Evolutionary conservation across 2,888 invertebrate species (phyloP).

Genomic region (Drosophila peninsularis): DNA sequence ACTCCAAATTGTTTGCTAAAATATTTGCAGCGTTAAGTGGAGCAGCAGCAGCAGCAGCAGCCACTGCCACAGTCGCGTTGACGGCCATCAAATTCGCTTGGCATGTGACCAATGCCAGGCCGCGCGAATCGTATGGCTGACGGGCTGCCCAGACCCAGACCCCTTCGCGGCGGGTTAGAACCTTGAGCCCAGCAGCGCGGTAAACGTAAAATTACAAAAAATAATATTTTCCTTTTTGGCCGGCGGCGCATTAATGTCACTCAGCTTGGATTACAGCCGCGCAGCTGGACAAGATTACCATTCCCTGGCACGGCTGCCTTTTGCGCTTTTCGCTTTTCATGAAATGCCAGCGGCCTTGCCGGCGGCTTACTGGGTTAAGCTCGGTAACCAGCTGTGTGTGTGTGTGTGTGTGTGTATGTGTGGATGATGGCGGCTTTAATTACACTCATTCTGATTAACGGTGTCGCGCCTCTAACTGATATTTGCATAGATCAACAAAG

Average conservation of each 20-base stretch:
- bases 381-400: constrained; percentile 35
- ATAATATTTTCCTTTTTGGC: constrained; percentile 66
- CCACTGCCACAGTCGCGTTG: neutral
- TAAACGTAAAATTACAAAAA: constrained; percentile 54
- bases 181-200: constrained; percentile 47
- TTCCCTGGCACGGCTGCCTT: constrained; percentile 28
- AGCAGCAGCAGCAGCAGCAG: constrained; percentile 43
- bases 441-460: constrained; percentile 70
- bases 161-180: constrained; percentile 45
- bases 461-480: constrained; percentile 60
- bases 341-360: constrained; percentile 74
- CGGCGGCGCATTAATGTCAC: constrained; percentile 60
- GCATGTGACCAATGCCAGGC: constrained; percentile 47
- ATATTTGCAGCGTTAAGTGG: constrained; percentile 69
- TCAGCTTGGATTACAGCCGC: constrained; percentile 23
- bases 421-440: constrained; percentile 45
- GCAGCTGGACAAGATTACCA: constrained; percentile 56
- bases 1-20: constrained; percentile 45
- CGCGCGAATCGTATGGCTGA: neutral
- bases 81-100: constrained; percentile 22
- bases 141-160: constrained; percentile 32
- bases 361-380: constrained; percentile 51
- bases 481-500: constrained; percentile 61
- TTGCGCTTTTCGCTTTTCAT: constrained; percentile 38
- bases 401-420: constrained; percentile 2